Conservation (phyloP, 2,888 invertebrate species). For the Nematopogon swammerdamellus region DNA sequence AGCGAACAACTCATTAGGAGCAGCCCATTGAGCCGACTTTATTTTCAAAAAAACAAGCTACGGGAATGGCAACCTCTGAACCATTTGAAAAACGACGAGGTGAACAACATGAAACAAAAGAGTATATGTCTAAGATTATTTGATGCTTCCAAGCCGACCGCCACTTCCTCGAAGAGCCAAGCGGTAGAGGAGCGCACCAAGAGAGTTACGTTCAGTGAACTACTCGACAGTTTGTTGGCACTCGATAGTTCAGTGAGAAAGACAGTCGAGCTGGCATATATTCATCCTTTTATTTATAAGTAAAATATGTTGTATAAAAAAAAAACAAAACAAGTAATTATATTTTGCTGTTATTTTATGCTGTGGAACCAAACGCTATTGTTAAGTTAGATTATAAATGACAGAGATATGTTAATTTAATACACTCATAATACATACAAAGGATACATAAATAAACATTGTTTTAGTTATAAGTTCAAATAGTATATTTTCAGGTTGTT, state of each 20-base stretch:
- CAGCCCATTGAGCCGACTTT: not conserved
- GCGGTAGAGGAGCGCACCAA: constrained; percentile 14
- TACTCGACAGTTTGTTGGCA: constrained; percentile 26
- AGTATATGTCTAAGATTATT: not conserved
- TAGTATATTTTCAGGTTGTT: no score
- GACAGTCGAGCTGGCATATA: constrained; percentile 23
- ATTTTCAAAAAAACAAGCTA: no score
- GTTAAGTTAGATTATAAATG: no score
- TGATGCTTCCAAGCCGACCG: not conserved
- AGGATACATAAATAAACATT: no score
- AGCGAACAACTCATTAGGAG: not conserved
- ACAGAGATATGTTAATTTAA: no score
- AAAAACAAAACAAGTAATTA: no score
- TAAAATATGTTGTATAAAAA: not conserved
- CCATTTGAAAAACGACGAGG: no score
- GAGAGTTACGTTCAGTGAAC: constrained; percentile 12
- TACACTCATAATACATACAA: no score
- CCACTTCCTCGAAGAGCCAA: not conserved
- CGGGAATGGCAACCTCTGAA: no score
- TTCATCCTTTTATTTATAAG: constrained; percentile 21
- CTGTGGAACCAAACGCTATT: no score
- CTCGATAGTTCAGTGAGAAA: constrained; percentile 22
- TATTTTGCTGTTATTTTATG: no score
- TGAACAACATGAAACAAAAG: not conserved
- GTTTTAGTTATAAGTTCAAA: no score